A percentile compares a stretch with the other conserved stretches of the same genome.
These are phyloP conservation scores for Ascaphus truei DNA, from an alignment of 2,113 vertebrate genomes.

Conservation along the genomic window DNA sequence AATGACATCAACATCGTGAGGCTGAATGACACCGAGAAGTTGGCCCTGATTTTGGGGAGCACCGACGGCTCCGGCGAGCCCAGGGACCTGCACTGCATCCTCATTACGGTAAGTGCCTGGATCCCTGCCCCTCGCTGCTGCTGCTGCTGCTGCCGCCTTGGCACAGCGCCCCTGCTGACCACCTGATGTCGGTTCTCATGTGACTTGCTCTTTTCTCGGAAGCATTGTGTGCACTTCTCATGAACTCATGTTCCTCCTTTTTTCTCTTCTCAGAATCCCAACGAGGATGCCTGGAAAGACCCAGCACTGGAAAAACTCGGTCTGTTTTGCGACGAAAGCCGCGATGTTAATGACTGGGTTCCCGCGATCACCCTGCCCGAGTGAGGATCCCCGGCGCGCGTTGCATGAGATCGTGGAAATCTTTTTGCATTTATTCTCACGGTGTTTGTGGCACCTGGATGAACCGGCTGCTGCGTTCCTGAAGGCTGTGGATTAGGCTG, in stretches of 20 bases:
- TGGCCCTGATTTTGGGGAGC: conserved; percentile 78
- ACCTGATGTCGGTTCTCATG: not conserved
- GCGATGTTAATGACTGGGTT: conserved; percentile 89
- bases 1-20: conserved; percentile 95
- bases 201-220: not conserved
- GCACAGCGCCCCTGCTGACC: conserved; percentile 17
- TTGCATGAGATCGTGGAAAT: conserved; percentile 50
- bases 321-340: conserved; percentile 87
- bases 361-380: conserved; percentile 87
- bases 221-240: conserved; percentile 32
- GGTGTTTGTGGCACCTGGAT: conserved; percentile 62
- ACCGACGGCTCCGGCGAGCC: conserved; percentile 73
- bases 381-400: conserved; percentile 47
- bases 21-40: conserved; percentile 80
- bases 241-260: not conserved
- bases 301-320: conserved; percentile 82
- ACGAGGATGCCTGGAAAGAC: conserved; percentile 86
- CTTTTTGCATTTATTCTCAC: conserved; percentile 66
- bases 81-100: conserved; percentile 90
- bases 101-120: conserved; percentile 81
- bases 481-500: conserved; percentile 71
- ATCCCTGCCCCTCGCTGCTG: not conserved
- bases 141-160: conserved; percentile 4
- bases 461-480: conserved; percentile 59
- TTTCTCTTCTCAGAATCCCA: conserved; percentile 72